These are phyloP conservation scores for Cheilosia vulpina DNA, from an alignment of 2,888 invertebrate genomes.

Conservation along the genomic window DNA sequence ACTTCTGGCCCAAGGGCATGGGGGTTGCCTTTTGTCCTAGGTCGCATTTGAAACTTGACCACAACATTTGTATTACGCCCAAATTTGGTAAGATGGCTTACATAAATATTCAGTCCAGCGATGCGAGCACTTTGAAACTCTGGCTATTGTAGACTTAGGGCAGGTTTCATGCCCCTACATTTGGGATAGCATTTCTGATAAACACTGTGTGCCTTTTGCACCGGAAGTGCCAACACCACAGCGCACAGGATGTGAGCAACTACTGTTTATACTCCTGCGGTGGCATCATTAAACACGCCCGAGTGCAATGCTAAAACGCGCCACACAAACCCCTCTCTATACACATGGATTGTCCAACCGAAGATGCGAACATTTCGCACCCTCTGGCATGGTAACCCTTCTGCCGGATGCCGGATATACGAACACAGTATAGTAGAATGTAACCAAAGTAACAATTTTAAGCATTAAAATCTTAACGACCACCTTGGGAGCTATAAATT, in stretches of 20 bases:
- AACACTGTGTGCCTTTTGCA: conserved; percentile 21
- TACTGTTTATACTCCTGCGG: conserved; percentile 21
- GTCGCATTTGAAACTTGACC: no score
- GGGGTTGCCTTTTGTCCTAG: no score
- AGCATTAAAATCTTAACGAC: conserved; percentile 77
- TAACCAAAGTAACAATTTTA: conserved; percentile 72
- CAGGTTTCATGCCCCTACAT: background rate
- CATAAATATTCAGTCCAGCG: background rate
- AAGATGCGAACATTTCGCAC: conserved; percentile 48
- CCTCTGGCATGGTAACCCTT: conserved; percentile 16
- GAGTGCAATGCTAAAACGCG: background rate
- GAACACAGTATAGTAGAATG: conserved; percentile 4
- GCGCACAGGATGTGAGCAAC: conserved; percentile 4
- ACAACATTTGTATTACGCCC: no score
- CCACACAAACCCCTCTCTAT: background rate
- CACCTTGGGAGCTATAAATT: conserved; percentile 76
- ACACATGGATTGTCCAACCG: conserved; percentile 11
- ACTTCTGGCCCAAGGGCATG: no score
- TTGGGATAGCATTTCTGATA: conserved; percentile 6
- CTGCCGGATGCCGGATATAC: conserved; percentile 16
- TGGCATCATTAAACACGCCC: conserved; percentile 38
- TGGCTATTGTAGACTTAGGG: conserved; percentile 1
- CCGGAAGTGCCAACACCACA: conserved; percentile 30
- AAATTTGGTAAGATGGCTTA: no score
- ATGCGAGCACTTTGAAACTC: background rate